Evolutionary conservation across 2,797 vertebrate species (phyloP).

Genomic region (Gephyroberyx darwinii): DNA sequence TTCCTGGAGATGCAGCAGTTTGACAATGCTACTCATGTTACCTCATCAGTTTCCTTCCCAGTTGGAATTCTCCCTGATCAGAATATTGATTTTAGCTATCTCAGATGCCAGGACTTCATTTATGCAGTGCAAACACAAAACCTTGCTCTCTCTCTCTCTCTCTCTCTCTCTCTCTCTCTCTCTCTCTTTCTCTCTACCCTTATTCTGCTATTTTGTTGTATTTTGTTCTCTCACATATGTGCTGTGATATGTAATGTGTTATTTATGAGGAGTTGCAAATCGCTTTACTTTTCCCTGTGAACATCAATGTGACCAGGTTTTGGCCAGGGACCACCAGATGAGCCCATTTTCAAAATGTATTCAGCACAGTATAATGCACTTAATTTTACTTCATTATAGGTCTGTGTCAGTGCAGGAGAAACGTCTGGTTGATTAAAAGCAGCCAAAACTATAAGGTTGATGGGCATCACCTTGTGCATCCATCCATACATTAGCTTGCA

Average conservation of each 20-base stretch:
- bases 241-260: not conserved
- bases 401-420: not conserved
- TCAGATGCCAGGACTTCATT: conserved; percentile 28
- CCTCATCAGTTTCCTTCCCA: conserved; percentile 45
- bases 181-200: not conserved
- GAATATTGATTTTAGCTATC: conserved; percentile 51
- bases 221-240: not conserved
- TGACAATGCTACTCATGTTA: conserved; percentile 57
- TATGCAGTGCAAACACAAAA: conserved; percentile 31
- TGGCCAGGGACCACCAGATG: not conserved
- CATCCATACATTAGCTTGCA: too few species aligned
- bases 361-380: not conserved
- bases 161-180: not conserved
- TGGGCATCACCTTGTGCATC: too few species aligned
- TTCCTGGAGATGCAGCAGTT: conserved; percentile 53
- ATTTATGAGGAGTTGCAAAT: conserved; percentile 30
- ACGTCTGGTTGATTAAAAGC: not conserved
- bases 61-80: conserved; percentile 43
- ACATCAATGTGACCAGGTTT: not conserved
- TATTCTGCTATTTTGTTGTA: not conserved
- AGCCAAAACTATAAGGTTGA: too few species aligned
- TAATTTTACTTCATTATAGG: too few species aligned
- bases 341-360: not conserved
- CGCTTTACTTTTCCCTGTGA: not conserved
- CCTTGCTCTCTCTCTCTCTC: not conserved